These are phyloP conservation scores for Cacoxenus indagator DNA, from an alignment of 2,888 invertebrate species.

Conservation along the genomic window DNA sequence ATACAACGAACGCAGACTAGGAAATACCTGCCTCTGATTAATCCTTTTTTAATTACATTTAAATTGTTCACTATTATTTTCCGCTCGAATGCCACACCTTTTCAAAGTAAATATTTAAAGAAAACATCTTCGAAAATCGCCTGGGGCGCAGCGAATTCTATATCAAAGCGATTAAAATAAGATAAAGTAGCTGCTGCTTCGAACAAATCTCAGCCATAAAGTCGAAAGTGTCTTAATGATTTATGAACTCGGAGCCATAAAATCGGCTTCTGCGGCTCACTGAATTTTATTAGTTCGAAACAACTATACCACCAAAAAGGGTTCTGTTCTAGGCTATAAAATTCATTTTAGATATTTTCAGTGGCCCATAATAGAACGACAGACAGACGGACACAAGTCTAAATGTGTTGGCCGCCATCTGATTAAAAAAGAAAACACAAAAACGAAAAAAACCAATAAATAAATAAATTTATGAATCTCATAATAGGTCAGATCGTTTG, in stretches of 20 bases:
- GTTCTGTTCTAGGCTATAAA: slow-evolving; percentile 9
- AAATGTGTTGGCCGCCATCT: no score
- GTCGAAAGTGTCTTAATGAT: slow-evolving; percentile 15
- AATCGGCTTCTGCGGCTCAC: not conserved
- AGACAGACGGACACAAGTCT: not conserved
- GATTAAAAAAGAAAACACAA: no score
- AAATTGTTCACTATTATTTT: not conserved
- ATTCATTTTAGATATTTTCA: slow-evolving; percentile 6
- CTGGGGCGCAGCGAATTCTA: not conserved
- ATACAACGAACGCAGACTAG: no score
- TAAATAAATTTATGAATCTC: no score
- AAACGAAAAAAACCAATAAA: no score
- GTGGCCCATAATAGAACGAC: not conserved
- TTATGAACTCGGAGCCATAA: not conserved
- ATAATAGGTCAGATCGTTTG: no score
- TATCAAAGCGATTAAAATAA: not conserved
- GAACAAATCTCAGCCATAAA: not conserved
- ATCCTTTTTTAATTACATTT: slow-evolving; percentile 12
- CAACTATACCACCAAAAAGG: not conserved
- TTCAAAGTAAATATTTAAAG: not conserved
- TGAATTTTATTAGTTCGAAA: not conserved
- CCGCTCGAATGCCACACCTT: not conserved
- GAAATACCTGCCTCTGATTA: not conserved
- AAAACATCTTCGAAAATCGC: not conserved
- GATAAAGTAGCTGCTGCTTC: not conserved